Conservation (phyloP, 2,888 invertebrate species). For the Synanthedon formicaeformis region DNA sequence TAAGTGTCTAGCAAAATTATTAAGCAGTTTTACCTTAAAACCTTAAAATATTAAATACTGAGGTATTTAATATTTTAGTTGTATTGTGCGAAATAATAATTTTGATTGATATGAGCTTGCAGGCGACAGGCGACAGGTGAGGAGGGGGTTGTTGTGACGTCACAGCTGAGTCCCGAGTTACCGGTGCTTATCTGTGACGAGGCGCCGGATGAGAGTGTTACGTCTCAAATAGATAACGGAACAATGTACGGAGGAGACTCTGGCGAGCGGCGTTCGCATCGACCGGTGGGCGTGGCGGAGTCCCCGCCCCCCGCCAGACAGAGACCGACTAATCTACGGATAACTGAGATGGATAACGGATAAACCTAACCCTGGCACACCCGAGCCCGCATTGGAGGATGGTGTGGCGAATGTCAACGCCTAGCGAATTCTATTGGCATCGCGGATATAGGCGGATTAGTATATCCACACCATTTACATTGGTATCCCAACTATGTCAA, state of each 20-base stretch:
- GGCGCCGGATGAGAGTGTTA: conserved; percentile 55
- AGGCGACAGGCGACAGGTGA: background rate
- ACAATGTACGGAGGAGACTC: conserved; percentile 25
- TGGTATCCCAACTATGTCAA: no score
- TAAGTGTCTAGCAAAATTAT: no score
- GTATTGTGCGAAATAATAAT: no score
- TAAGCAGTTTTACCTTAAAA: no score
- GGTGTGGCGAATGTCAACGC: conserved; percentile 52
- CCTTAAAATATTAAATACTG: no score
- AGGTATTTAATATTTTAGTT: no score
- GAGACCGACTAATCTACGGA: conserved; percentile 63
- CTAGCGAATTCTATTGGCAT: conserved; percentile 59
- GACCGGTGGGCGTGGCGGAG: conserved; percentile 63
- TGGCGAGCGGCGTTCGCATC: conserved; percentile 40
- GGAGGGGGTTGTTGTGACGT: conserved; percentile 20
- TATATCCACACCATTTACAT: conserved; percentile 23
- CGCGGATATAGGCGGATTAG: conserved; percentile 58
- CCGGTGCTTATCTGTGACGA: conserved; percentile 48
- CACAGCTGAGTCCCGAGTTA: conserved; percentile 23
- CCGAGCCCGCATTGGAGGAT: conserved; percentile 52
- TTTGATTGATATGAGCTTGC: background rate
- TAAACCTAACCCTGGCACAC: conserved; percentile 50
- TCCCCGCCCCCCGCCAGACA: conserved; percentile 57
- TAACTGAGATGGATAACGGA: conserved; percentile 61
- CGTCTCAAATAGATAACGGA: conserved; percentile 63